A percentile compares a stretch with the other conserved stretches of the same genome.
Conservation (phyloP, 2,888 invertebrate species). For the Drosophila helvetica region DNA sequence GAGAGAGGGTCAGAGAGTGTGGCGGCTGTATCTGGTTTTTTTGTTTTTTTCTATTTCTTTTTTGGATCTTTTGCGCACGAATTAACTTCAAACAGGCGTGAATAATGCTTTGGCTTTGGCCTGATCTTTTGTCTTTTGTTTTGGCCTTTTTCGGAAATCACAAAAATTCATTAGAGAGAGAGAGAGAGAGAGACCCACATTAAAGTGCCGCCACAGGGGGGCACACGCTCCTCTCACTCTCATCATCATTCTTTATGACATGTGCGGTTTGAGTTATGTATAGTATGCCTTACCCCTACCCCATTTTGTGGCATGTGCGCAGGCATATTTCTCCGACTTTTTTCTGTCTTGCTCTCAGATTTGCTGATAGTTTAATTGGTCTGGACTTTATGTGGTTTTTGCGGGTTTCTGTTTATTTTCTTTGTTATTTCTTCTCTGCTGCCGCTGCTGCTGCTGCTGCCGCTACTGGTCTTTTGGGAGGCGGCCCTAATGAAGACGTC, state of each 20-base stretch:
- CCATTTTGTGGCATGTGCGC: slow-evolving; percentile 21
- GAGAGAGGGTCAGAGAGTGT: neutral
- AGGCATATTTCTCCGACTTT: slow-evolving; percentile 41
- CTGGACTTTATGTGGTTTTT: slow-evolving; percentile 51
- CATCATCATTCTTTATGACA: slow-evolving; percentile 61
- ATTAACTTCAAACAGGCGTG: slow-evolving; percentile 75
- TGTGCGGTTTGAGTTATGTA: slow-evolving; percentile 54
- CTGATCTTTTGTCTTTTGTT: slow-evolving; percentile 37
- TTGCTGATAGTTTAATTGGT: slow-evolving; percentile 74
- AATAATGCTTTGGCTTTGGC: slow-evolving; percentile 66
- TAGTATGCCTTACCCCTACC: neutral
- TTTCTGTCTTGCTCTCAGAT: slow-evolving; percentile 55
- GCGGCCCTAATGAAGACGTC: slow-evolving; percentile 67
- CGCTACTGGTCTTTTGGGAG: slow-evolving; percentile 67
- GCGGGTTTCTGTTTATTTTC: slow-evolving; percentile 30
- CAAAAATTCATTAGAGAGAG: slow-evolving; percentile 48
- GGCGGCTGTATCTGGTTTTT: slow-evolving; percentile 16
- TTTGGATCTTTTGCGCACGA: slow-evolving; percentile 64
- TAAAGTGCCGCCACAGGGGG: slow-evolving; percentile 64
- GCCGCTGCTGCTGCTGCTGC: slow-evolving; percentile 38
- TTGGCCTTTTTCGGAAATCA: slow-evolving; percentile 48
- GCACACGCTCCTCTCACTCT: slow-evolving; percentile 51
- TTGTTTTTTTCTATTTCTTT: slow-evolving; percentile 39
- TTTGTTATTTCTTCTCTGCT: slow-evolving; percentile 9
- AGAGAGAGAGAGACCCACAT: slow-evolving; percentile 49